A percentile compares a stretch with the other conserved stretches of the same genome.
Conservation (phyloP, 2,888 invertebrate species). For the Calameuta idolon region DNA sequence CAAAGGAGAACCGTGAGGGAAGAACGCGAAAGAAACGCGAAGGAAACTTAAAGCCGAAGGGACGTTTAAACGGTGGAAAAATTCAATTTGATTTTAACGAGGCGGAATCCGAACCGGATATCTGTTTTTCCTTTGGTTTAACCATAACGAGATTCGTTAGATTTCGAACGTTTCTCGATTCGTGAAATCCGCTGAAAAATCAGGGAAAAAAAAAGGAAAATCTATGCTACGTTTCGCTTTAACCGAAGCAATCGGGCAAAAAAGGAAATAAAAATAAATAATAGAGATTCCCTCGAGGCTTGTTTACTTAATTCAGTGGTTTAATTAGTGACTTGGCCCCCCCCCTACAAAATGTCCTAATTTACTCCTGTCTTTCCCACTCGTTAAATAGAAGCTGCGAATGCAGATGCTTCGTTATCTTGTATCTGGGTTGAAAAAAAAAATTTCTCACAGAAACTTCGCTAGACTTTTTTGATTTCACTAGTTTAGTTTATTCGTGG, state of each 20-base stretch:
- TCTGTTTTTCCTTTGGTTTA: background rate
- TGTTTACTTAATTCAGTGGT: background rate
- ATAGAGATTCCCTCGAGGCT: background rate
- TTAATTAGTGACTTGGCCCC: background rate
- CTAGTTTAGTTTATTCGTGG: background rate
- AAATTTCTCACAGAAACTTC: background rate
- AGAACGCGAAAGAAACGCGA: background rate
- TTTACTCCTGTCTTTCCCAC: background rate
- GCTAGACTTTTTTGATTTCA: background rate
- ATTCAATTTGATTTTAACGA: background rate
- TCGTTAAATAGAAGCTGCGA: background rate
- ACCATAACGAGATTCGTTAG: background rate
- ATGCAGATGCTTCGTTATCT: background rate
- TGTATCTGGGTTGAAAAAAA: background rate
- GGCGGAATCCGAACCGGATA: background rate
- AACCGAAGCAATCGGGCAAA: background rate
- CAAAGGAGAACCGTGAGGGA: background rate
- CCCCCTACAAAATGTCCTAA: background rate
- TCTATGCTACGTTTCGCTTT: background rate
- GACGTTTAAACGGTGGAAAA: background rate
- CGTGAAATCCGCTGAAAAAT: background rate
- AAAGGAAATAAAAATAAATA: background rate
- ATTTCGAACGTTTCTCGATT: background rate
- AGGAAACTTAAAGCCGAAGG: background rate
- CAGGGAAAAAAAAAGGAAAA: background rate